Conservation (phyloP, 2,797 vertebrate species). For the Coilia nasus region DNA sequence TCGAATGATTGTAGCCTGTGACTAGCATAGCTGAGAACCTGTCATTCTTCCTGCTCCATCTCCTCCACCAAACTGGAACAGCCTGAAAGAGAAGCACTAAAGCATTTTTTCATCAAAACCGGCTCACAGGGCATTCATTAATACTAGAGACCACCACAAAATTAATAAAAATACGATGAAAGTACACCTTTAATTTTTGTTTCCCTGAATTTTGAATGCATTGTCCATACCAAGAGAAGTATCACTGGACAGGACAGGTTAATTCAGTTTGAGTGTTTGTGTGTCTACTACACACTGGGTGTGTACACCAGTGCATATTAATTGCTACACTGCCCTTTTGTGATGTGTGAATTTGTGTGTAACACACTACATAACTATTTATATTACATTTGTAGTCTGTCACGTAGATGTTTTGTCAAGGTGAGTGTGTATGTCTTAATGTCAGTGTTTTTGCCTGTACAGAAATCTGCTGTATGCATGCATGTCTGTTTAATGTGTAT, state of each 20-base stretch:
- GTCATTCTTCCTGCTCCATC: too few species aligned
- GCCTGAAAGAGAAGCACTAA: too few species aligned
- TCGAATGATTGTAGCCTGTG: too few species aligned
- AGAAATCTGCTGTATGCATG: background rate
- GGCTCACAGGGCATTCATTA: too few species aligned
- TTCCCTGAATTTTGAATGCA: background rate
- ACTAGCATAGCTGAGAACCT: too few species aligned
- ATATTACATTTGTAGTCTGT: background rate
- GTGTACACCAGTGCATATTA: background rate
- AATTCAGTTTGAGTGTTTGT: background rate
- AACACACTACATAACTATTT: background rate
- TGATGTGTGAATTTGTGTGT: background rate
- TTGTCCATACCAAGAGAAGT: background rate
- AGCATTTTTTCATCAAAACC: too few species aligned
- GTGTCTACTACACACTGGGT: background rate
- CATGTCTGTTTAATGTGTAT: background rate
- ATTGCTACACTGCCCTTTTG: background rate
- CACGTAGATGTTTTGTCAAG: background rate
- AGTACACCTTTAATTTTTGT: too few species aligned
- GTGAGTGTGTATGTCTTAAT: background rate
- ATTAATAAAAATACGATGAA: too few species aligned
- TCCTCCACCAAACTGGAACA: too few species aligned
- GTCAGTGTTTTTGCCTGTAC: background rate
- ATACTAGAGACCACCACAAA: too few species aligned
- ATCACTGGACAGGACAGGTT: background rate